Conservation (phyloP, 2,113 vertebrate genomes). For the Microcebus lehilahytsara region DNA sequence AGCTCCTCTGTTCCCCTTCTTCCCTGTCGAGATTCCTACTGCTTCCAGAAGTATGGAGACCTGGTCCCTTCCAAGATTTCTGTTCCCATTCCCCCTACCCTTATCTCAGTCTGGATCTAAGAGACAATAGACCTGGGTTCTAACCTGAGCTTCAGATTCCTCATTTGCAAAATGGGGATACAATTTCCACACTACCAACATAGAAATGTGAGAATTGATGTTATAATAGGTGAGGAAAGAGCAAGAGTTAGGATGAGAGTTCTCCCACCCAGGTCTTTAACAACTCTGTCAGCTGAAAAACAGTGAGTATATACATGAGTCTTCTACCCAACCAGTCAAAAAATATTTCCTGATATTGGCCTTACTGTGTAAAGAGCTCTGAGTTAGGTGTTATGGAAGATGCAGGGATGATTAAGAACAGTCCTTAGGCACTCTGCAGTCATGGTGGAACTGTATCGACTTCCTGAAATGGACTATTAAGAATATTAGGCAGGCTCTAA, state of each 20-base stretch:
- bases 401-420: background rate
- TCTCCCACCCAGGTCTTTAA: background rate
- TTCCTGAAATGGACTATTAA: background rate
- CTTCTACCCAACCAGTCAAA: background rate
- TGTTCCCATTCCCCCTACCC: conserved; percentile 3
- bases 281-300: background rate
- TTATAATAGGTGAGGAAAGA: background rate
- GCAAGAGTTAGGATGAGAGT: background rate
- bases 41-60: background rate
- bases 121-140: background rate
- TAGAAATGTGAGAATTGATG: background rate
- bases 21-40: background rate
- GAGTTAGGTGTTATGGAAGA: background rate
- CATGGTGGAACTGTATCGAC: background rate
- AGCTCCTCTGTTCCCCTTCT: background rate
- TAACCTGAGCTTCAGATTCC: background rate
- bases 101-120: background rate
- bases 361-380: background rate
- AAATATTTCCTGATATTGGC: background rate
- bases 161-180: background rate
- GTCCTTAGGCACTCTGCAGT: background rate
- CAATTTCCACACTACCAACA: background rate
- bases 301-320: background rate
- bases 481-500: background rate
- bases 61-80: background rate